Evolutionary conservation across 2,113 vertebrate species (phyloP).

Genomic region (Sander lucioperca): DNA sequence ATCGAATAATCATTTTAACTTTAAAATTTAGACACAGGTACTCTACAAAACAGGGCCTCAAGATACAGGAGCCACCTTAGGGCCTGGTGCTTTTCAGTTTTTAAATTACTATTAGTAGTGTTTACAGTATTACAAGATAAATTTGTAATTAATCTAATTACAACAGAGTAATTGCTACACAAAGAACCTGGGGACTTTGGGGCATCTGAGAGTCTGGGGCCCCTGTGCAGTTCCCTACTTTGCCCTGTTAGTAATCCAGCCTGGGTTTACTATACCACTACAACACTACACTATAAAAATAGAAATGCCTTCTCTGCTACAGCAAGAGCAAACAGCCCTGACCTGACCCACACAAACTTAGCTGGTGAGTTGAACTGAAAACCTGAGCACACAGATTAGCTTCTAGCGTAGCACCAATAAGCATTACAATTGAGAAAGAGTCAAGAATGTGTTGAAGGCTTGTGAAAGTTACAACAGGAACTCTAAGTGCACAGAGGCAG

Average conservation of each 20-base stretch:
- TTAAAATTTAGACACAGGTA: not conserved
- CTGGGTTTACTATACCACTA: conserved; percentile 2
- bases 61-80: not conserved
- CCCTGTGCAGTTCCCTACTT: not conserved
- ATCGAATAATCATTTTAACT: not conserved
- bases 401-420: conserved; percentile 1
- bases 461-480: conserved; percentile 62
- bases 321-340: conserved; percentile 28
- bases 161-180: conserved; percentile 6
- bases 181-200: not conserved
- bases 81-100: not conserved
- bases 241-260: conserved; percentile 1
- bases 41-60: not conserved
- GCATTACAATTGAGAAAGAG: conserved; percentile 22
- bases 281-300: not conserved
- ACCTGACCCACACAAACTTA: conserved; percentile 27
- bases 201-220: not conserved
- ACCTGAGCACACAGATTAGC: conserved; percentile 28
- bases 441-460: conserved; percentile 50
- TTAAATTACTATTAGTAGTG: not conserved
- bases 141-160: conserved; percentile 13
- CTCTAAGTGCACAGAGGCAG: conserved; percentile 21
- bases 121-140: not conserved
- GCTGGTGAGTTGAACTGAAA: conserved; percentile 3
- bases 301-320: conserved; percentile 11